Evolutionary conservation across 2,113 vertebrate species (phyloP).

Genomic region (Pitta sordida): DNA sequence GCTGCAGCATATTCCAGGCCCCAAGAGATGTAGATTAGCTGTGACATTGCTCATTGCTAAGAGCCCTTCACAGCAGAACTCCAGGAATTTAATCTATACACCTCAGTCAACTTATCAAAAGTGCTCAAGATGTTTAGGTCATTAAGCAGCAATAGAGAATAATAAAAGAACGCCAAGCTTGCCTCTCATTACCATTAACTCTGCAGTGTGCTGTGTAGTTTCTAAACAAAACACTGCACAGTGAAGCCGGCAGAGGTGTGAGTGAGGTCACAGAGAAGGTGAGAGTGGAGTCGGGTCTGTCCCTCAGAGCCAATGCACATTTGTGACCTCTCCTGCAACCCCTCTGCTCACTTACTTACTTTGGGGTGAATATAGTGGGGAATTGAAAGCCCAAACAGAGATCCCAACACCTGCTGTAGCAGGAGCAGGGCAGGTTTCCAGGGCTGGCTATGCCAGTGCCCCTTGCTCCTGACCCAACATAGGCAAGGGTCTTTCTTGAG

Average conservation of each 20-base stretch:
- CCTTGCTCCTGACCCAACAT: neutral
- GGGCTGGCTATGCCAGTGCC: neutral
- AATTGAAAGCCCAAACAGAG: neutral
- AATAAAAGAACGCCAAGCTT: neutral
- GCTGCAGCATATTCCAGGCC: neutral
- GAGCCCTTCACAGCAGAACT: constrained; percentile 17
- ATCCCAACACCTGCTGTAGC: accelerated
- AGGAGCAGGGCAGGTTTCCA: neutral
- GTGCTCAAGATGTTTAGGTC: constrained; percentile 18
- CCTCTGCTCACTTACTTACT: neutral
- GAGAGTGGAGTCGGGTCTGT: neutral
- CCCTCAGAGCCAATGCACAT: neutral
- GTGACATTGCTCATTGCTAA: neutral
- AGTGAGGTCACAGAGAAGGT: neutral
- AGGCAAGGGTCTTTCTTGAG: neutral
- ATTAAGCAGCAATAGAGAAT: constrained; percentile 21
- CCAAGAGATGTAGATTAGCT: neutral
- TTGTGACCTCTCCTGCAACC: neutral
- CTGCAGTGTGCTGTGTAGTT: neutral
- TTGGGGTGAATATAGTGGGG: neutral
- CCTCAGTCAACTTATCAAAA: constrained; percentile 30
- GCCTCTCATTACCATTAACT: neutral
- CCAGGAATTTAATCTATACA: neutral
- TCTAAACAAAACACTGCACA: neutral
- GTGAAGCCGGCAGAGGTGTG: neutral